phyloP scores from a whole-genome alignment of 2,113 vertebrate species.

The Sturnus vulgaris region DNA sequence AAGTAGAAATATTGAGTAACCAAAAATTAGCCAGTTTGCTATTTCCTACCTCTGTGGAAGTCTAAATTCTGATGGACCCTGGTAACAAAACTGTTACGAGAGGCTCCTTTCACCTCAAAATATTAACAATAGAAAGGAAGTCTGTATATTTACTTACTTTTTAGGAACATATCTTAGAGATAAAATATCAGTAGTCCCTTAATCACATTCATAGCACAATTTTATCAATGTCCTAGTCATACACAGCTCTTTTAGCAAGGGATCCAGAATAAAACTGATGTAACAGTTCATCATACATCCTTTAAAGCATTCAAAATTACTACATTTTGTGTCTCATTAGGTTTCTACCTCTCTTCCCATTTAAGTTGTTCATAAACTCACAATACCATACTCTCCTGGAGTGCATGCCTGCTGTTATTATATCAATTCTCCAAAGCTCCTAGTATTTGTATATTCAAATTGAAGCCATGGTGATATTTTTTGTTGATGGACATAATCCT shows the following conservation, averaged over 20 bases:
- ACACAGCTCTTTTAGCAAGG: neutral
- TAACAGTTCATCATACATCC: neutral
- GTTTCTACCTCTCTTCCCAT: neutral
- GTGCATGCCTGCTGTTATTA: neutral
- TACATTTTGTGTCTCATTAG: neutral
- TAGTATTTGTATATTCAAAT: slow-evolving; percentile 26
- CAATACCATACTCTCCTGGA: neutral
- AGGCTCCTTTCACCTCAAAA: neutral
- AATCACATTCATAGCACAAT: neutral
- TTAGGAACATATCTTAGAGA: neutral
- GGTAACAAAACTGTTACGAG: neutral
- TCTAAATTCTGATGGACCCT: neutral
- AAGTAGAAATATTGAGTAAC: neutral
- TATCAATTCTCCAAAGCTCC: neutral
- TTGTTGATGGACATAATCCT: slow-evolving; percentile 20
- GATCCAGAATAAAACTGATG: neutral
- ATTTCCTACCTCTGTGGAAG: neutral
- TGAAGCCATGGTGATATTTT: neutral
- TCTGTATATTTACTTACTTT: neutral
- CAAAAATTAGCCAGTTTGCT: neutral
- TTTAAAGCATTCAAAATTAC: neutral
- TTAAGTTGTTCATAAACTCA: neutral
- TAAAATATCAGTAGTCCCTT: neutral
- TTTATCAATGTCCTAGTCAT: neutral
- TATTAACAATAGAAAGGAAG: neutral